Evolutionary conservation across 2,113 vertebrate species (phyloP), one percentile per base, ranked within the genome.

Genomic region (Cyrtonyx montezumae): DNA sequence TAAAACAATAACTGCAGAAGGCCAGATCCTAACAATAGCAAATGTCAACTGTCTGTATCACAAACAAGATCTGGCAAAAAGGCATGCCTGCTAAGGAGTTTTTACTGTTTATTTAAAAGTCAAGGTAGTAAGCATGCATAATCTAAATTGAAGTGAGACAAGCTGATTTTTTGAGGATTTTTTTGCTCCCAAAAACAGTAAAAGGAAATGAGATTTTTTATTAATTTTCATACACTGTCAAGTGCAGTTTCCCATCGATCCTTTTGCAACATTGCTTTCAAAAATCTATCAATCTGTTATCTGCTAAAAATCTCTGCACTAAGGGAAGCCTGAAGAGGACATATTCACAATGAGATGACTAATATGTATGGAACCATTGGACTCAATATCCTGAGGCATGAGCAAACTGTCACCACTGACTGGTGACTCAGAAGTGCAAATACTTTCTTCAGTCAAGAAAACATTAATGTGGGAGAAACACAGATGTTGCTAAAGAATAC

Each of bases 401-500:
- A 96, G 91, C 67, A 93, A 92, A 95, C 92, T 96, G 95, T 96
- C 94, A 96, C 81, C 87, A 76, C 80, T 94, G 91, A 95, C 84
- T 96, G 91, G 87, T 96, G 96, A 94, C 87, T 96, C 96, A 96
- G 87, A 96, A 91, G 84, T 79, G 88, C 94, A 95, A 96, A 96
- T 93, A 93, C 70, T 92, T 95, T 87, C 87, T 92, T 91, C 95
- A 94, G 23, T 91, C 87, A 93, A 63, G 93, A 96, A 96, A 94
- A 94, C 94, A 94, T 84, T 94, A 92, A 94, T 87, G 95, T 96
- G 94, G 94, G 92, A 94, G 96, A 96, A 93, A 95, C 89, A 84
- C 94, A 96, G 95, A 96, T 94, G 92, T 94, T 96, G 79, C 87
- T 79, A 70, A 94, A 69, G 84, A 93, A 91, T 87, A 93, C 77